phyloP scores from a whole-genome alignment of 2,113 vertebrate genomes.

The Platysternon megacephalum region DNA sequence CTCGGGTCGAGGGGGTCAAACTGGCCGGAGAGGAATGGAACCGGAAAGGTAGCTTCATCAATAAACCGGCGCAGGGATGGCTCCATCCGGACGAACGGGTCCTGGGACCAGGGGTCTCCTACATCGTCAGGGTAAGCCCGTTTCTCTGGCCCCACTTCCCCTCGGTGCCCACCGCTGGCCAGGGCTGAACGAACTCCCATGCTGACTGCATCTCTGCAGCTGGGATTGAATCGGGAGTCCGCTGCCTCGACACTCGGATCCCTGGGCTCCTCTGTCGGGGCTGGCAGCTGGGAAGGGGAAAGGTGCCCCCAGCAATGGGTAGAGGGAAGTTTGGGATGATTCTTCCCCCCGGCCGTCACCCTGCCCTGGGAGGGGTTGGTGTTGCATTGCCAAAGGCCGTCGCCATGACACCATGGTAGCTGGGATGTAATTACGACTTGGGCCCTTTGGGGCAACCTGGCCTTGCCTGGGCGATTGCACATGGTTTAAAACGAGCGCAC shows the following conservation, averaged over 20 bases:
- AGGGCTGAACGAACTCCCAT: background rate
- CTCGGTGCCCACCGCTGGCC: no score
- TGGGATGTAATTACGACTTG: background rate
- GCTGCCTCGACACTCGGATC: background rate
- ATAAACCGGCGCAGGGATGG: constrained; percentile 97
- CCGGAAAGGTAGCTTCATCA: constrained; percentile 93
- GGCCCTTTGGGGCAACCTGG: background rate
- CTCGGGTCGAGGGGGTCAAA: constrained; percentile 82
- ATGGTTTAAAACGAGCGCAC: background rate
- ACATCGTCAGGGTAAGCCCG: constrained; percentile 93
- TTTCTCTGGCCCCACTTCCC: background rate
- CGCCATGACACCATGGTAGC: no score
- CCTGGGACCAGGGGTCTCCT: constrained; percentile 90
- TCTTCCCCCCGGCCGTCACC: background rate
- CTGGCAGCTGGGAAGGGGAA: background rate
- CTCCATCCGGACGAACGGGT: constrained; percentile 93
- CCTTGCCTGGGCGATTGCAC: background rate
- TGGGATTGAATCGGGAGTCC: background rate
- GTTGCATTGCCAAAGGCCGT: background rate
- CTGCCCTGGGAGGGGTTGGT: background rate
- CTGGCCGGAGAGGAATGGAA: constrained; percentile 85
- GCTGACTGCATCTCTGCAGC: background rate
- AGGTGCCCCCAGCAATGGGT: background rate
- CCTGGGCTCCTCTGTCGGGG: background rate
- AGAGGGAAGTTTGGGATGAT: background rate